Evolutionary conservation across 2,888 invertebrate species (phyloP), one percentile per base, ranked within the genome.

Genomic region (Agriopis leucophaearia): DNA sequence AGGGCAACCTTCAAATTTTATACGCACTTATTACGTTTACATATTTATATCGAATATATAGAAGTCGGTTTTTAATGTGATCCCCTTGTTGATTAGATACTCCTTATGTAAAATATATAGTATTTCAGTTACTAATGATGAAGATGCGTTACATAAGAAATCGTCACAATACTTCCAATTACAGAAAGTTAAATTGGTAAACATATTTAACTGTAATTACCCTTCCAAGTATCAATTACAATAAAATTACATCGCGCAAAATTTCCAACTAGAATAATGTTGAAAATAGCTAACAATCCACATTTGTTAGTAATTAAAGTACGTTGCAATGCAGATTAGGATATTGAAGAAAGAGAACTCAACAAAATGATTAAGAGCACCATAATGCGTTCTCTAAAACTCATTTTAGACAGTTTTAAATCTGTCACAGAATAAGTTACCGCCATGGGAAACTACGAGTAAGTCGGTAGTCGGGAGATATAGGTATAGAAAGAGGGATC

Each of bases 291-390:
- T 54, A 42, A 60, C 62, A 57, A 68, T 80, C 75, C 74, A 67
- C 69, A 70, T 75, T 73, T 71, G 66, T 70, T 52, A 55, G 74
- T 76, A 80, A 84, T 84, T 84, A 83, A 81, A 82, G 80, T 82
- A 77, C 76, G 69, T 74, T 74, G 65, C 73, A 27, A n/a, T 27
- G n/a, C 59, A 59, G 59, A 59, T 48, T 42, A 50, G n/a, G n/a
- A n/a, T n/a, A 51, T 15, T 1, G 13, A 40, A 59, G 59, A 59
- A 9, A 40, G 12, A 40, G 27, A 42, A 50, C 59, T 27, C 10
- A 1, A 54, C 0, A 5, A 50, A 7, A 27, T 50, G 8, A 10
- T 9, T 3, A n/a, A 44, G n/a, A 44, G 44, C 44, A 2, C 1
- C n/a, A 6, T 6, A n/a, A 12, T 6, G n/a, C 5, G 1, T 0